Evolutionary conservation across 2,797 vertebrate species (phyloP).

Genomic region (Varecia variegata): DNA sequence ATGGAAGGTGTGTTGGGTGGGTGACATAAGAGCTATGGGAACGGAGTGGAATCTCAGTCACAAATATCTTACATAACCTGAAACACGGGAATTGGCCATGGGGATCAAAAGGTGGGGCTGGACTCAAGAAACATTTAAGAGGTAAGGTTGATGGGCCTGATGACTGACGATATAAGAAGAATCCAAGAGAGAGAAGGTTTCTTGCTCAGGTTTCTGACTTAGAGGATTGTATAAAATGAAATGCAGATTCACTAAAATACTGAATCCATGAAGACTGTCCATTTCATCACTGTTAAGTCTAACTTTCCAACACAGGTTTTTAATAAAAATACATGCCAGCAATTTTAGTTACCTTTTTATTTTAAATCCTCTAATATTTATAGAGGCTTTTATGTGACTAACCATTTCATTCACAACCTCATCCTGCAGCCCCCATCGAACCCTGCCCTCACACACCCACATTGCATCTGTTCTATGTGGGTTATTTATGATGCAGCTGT

Average conservation of each 20-base stretch:
- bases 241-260: conserved; percentile 5
- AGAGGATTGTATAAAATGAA: not conserved
- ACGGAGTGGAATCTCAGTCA: not conserved
- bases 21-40: not conserved
- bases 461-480: conserved; percentile 53
- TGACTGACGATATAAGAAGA: not conserved
- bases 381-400: conserved; percentile 73
- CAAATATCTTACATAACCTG: not conserved
- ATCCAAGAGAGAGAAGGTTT: not conserved
- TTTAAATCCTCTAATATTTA: conserved; percentile 37
- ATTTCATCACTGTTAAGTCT: conserved; percentile 48
- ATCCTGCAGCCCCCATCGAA: conserved; percentile 55
- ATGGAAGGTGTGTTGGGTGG: not conserved
- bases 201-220: not conserved
- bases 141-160: not conserved
- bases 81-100: not conserved
- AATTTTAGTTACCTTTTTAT: conserved; percentile 32
- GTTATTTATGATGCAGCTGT: conserved; percentile 84
- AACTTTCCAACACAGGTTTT: conserved; percentile 42
- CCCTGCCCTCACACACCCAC: conserved; percentile 29
- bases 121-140: not conserved
- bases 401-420: conserved; percentile 70
- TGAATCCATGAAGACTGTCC: not conserved
- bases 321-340: conserved; percentile 50
- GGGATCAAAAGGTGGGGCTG: not conserved